Evolutionary conservation across 2,113 vertebrate genomes (phyloP), one percentile per base, ranked within the genome.

Genomic region (Apaloderma vittatum): DNA sequence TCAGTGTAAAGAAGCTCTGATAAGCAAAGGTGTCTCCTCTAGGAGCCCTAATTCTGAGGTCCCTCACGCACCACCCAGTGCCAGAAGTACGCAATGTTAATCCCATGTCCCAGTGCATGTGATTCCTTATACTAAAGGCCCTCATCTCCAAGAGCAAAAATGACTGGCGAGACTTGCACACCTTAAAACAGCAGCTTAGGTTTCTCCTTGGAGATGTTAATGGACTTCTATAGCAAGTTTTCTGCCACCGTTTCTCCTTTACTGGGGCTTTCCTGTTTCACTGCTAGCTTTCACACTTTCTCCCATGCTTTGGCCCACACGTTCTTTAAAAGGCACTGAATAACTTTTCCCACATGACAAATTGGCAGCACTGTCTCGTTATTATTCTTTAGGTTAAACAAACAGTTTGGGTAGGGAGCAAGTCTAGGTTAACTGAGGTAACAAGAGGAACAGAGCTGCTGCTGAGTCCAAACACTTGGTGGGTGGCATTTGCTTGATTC

Each of bases 351-450:
- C 95, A 87, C 73, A 78, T 92, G 94, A 84, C 94, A 94, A 94
- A 97, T 84, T 93, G 94, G 86, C 86, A 5, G 79, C 52, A 27
- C 46, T 81, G 93, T 48, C 89, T 89, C 17, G 1, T 94, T 97
- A 93, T 95, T 96, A 95, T 94, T 96, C 95, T 95, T 94, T 93
- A 63, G 86, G 94, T 97, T 96, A 97, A 96, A 59, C 84, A 96
- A 97, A 97, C 94, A 95, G 65, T 91, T 96, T 93, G 83, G 86
- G 89, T 78, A 96, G 86, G 94, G 94, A 94, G 65, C 79, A 86
- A 90, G 52, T 88, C 79, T 88, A 88, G 95, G 95, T 95, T 96
- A 97, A 58, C 88, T 78, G 92, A 94, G 95, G 96, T 93, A 96
- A 91, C 72, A 91, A 86, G 88, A 86, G 65, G 86, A 93, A 6